phyloP scores from a whole-genome alignment of 2,113 vertebrate species.

The Pandion haliaetus region DNA sequence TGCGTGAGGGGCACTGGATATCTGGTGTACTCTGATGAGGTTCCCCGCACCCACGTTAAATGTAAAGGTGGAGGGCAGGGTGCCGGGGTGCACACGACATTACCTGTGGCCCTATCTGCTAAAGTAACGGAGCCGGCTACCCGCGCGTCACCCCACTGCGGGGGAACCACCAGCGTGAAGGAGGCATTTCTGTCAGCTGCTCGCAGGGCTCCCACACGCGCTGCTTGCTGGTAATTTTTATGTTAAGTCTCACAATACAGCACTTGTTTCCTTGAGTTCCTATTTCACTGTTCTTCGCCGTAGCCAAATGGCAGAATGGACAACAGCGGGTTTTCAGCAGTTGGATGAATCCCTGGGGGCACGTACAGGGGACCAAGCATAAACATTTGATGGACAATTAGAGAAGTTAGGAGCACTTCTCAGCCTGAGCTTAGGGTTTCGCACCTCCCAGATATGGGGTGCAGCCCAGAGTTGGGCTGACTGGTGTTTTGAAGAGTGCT shows the following conservation, averaged over 20 bases:
- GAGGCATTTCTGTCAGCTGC: not conserved
- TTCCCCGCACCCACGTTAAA: accelerated
- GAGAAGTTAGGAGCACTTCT: not conserved
- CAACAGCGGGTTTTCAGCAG: not conserved
- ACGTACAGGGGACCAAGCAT: accelerated
- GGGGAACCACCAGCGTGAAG: not conserved
- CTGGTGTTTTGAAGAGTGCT: not conserved
- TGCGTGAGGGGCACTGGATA: not conserved
- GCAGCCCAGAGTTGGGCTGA: not conserved
- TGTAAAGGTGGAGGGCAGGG: not conserved
- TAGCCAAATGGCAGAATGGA: not conserved
- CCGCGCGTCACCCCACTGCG: not conserved
- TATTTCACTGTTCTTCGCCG: not conserved
- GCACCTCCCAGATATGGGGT: not conserved
- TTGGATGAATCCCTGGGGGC: not conserved
- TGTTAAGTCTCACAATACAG: not conserved
- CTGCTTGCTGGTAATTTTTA: not conserved
- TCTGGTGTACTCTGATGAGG: not conserved
- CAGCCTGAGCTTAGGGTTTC: not conserved
- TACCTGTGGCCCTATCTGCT: not conserved
- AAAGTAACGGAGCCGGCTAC: not conserved
- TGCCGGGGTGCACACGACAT: not conserved
- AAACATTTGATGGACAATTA: not conserved
- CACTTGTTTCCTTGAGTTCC: not conserved
- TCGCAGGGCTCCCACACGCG: not conserved